Conservation (phyloP, 2,888 invertebrate species). For the Drosophila meridionalis region DNA sequence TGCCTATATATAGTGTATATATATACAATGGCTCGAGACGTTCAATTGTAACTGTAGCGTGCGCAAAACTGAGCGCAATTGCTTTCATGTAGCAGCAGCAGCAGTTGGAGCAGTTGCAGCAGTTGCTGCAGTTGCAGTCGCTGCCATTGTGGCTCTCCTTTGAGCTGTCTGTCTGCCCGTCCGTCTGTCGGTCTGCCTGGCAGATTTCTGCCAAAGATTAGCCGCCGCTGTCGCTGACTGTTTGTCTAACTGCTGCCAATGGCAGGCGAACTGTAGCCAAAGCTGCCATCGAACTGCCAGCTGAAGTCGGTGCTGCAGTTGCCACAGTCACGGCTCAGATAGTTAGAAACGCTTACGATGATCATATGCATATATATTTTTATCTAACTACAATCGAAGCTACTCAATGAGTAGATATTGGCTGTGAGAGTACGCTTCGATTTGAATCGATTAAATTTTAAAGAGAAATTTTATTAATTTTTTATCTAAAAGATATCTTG, state of each 20-base stretch:
- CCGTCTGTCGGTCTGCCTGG: constrained; percentile 46
- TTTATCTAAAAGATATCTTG: too few relatives aligned
- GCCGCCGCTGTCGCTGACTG: constrained; percentile 56
- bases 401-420: neutral
- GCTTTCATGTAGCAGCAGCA: constrained; percentile 44
- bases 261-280: constrained; percentile 15
- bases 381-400: neutral
- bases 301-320: constrained; percentile 11
- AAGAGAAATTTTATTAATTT: neutral
- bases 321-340: constrained; percentile 23
- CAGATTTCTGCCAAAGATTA: constrained; percentile 67
- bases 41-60: constrained; percentile 59
- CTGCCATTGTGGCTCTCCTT: constrained; percentile 32
- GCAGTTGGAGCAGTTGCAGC: neutral
- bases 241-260: constrained; percentile 58
- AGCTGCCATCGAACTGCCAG: neutral
- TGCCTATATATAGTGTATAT: constrained; percentile 5
- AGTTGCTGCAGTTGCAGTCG: neutral
- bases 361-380: neutral
- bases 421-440: neutral
- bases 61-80: constrained; percentile 49
- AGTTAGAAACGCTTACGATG: constrained; percentile 19
- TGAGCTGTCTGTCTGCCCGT: constrained; percentile 41
- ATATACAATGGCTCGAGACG: constrained; percentile 43
- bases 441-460: neutral